Percentiles rank a stretch among this genome's conserved stretches.
Evolutionary conservation across 2,797 vertebrate species (phyloP).

Genomic region (Urophycis tenuis): DNA sequence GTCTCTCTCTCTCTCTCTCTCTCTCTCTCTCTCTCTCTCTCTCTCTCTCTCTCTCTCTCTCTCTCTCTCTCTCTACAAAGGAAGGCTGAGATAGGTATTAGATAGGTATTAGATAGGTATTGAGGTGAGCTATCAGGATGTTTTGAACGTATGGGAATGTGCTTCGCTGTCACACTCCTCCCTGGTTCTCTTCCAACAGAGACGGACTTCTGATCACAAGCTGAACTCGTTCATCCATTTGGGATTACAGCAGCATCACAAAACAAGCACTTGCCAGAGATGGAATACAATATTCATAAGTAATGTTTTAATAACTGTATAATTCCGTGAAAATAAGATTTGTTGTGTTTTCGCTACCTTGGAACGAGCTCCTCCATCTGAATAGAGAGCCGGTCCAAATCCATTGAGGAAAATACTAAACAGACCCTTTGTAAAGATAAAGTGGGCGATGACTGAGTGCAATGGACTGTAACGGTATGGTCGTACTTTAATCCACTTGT

Average conservation of each 20-base stretch:
- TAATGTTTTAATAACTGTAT: too few relatives aligned
- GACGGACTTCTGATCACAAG: neutral
- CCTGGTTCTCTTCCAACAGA: neutral
- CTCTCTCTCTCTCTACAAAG: too few relatives aligned
- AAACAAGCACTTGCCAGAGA: neutral
- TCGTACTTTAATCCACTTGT: conserved; percentile 18
- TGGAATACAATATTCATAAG: too few relatives aligned
- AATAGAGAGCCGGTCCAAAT: neutral
- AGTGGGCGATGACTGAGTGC: neutral
- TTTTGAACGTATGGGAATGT: neutral
- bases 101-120: too few relatives aligned
- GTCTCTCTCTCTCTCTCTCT: too few relatives aligned
- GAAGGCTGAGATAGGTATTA: too few relatives aligned
- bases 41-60: too few relatives aligned
- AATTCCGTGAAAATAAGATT: too few relatives aligned
- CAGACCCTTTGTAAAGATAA: neutral
- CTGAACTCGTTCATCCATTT: neutral
- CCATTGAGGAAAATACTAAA: neutral
- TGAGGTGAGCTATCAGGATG: neutral
- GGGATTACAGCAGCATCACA: neutral
- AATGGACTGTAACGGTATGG: neutral
- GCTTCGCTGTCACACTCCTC: neutral
- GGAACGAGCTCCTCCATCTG: too few relatives aligned
- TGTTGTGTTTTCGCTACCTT: too few relatives aligned
- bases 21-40: too few relatives aligned